Evolutionary conservation across 37 sponge, comb jelly and placozoan species (phyloP), one percentile per base, ranked within the genome.

Genomic region (Bolinopsis microptera): DNA sequence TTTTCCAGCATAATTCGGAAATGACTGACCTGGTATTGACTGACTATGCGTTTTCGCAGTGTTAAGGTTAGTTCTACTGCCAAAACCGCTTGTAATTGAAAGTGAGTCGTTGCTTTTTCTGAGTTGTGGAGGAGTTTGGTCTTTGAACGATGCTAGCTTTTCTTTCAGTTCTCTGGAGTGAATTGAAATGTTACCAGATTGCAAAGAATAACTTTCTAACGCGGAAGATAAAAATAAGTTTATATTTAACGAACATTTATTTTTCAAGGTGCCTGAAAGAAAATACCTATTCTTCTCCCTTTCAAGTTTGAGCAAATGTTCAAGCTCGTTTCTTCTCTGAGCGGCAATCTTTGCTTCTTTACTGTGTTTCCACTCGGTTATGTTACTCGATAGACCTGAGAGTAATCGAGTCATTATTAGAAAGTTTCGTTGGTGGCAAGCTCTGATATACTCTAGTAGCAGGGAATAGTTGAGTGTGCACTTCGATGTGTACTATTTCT

Each of bases 281-380:
- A 3, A 2, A 80, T 32, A 80, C 82, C 82, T 80, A 8, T 32
- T 80, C 38, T 80, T 80, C 3, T 80, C 82, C 3, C 82, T 24
- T 37, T 80, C 82, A 28, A 80, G 35, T 35, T 80, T 80, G 36
- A 80, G 23, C 23, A 35, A 16, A 33, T 80, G 82, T 34, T 80
- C 82, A 33, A 80, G 37, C 82, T 80, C 82, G 38, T 32, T 80
- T 21, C 82, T 32, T 21, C 37, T 32, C 38, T 80, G 82, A 23
- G 82, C 82, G 24, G 82, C 82, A 34, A 80, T 80, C 82, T 80
- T 80, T 36, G 82, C 82, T 35, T 80, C 82, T 30, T 80, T 80
- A 33, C 82, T 80, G 38, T 80, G 82, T 34, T 80, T 80, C 82
- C 82, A 80, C 22, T 80, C 82, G 32, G 82, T 80, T 16, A 80